Evolutionary conservation across 2,113 vertebrate genomes (phyloP).

Genomic region (Solea senegalensis): DNA sequence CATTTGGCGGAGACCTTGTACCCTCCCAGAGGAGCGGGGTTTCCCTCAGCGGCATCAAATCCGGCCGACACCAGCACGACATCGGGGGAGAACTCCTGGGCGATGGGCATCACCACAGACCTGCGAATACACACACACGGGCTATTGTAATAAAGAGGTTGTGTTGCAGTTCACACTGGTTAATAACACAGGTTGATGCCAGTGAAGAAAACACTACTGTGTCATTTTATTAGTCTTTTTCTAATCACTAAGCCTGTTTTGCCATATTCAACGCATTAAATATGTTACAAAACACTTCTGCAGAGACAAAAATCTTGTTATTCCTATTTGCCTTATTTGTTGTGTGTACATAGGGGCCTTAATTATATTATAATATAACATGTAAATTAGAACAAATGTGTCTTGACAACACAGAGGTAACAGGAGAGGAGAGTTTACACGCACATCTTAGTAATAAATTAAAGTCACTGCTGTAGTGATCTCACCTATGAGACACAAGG

Average conservation of each 20-base stretch:
- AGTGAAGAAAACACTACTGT: not conserved
- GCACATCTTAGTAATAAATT: no score
- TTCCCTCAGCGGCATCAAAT: constrained; percentile 93
- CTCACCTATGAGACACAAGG: no score
- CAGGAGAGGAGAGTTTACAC: no score
- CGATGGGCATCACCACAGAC: constrained; percentile 95
- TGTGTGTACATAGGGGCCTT: not conserved
- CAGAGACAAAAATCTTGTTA: no score
- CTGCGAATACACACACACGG: constrained; percentile 70
- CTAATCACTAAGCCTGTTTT: not conserved
- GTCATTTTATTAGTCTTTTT: not conserved
- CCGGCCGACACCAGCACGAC: constrained; percentile 94
- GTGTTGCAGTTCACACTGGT: constrained; percentile 4
- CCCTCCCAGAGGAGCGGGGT: constrained; percentile 90
- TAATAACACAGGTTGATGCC: constrained; percentile 3
- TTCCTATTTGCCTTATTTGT: no score
- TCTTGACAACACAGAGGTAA: no score
- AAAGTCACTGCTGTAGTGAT: no score
- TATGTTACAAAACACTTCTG: not conserved
- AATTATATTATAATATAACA: not conserved
- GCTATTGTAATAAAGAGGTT: not conserved
- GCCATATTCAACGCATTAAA: not conserved
- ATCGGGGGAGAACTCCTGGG: constrained; percentile 91
- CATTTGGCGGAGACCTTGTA: constrained; percentile 96
- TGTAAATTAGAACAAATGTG: no score